Conservation (phyloP, 2,888 invertebrate species). For the Calephelis perditalis region DNA sequence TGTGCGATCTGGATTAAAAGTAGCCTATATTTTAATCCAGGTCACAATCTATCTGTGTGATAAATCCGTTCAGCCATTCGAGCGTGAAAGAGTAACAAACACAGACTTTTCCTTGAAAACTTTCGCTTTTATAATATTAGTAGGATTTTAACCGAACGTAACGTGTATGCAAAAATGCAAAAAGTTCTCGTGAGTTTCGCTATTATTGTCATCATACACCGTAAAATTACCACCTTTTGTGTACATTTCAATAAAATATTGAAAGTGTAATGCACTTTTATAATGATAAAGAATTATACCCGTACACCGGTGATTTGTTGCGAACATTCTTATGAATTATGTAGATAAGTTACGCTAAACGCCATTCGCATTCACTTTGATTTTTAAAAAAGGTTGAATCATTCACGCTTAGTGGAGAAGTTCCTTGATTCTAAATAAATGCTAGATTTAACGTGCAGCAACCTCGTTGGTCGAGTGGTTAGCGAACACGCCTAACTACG, state of each 20-base stretch:
- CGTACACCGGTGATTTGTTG: conserved; percentile 47
- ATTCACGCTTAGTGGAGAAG: conserved; percentile 52
- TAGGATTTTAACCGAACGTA: too few species aligned
- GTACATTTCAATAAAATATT: conserved; percentile 65
- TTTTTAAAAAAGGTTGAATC: conserved; percentile 46
- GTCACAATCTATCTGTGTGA: too few species aligned
- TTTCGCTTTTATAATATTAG: too few species aligned
- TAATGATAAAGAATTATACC: conserved; percentile 48
- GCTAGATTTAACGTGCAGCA: too few species aligned
- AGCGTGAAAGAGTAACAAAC: too few species aligned
- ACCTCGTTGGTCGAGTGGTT: too few species aligned
- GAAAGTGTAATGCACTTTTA: conserved; percentile 54
- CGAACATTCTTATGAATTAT: conserved; percentile 58
- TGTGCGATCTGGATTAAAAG: too few species aligned
- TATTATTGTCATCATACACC: conserved; percentile 67
- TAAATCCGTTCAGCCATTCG: too few species aligned
- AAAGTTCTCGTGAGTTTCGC: conserved; percentile 42
- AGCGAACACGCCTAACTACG: too few species aligned
- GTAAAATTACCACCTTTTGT: conserved; percentile 71
- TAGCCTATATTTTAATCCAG: too few species aligned
- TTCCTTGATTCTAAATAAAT: too few species aligned
- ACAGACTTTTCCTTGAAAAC: too few species aligned
- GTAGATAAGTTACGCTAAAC: conserved; percentile 48
- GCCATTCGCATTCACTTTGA: conserved; percentile 46
- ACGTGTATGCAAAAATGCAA: conserved; percentile 44